These are phyloP conservation scores for Chrysolina haemoptera DNA, from an alignment of 2,888 invertebrate species.

Conservation along the genomic window DNA sequence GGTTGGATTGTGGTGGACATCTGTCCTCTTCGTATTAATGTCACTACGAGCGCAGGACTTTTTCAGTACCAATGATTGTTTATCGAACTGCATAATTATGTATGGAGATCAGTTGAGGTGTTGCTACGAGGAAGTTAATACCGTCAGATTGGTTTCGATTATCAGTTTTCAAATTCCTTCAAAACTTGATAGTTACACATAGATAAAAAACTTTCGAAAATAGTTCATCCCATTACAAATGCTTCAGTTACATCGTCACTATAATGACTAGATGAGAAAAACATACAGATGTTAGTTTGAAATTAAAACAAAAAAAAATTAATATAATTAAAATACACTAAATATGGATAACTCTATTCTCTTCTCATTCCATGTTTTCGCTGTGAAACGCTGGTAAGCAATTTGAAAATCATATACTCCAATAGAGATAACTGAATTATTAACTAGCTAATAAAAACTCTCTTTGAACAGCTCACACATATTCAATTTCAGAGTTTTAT, in stretches of 20 bases:
- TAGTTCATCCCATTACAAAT: background rate
- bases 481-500: too few species aligned
- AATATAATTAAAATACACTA: too few species aligned
- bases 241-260: background rate
- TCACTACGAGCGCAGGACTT: slow-evolving; percentile 23
- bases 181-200: background rate
- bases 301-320: too few species aligned
- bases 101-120: slow-evolving; percentile 14
- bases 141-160: background rate
- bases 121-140: background rate
- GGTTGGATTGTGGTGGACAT: slow-evolving; percentile 74
- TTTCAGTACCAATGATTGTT: slow-evolving; percentile 22
- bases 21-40: slow-evolving; percentile 61
- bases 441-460: too few species aligned
- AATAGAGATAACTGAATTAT: too few species aligned
- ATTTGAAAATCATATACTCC: too few species aligned
- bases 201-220: background rate
- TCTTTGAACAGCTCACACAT: too few species aligned
- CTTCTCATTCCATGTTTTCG: too few species aligned
- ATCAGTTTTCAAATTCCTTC: background rate
- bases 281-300: too few species aligned
- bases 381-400: too few species aligned
- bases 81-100: slow-evolving; percentile 24
- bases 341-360: too few species aligned
- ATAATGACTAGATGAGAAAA: background rate